A percentile compares a stretch with the other conserved stretches of the same genome.
phyloP scores from a whole-genome alignment of 1,140 invertebrate species.

The Ceratina australensis region DNA sequence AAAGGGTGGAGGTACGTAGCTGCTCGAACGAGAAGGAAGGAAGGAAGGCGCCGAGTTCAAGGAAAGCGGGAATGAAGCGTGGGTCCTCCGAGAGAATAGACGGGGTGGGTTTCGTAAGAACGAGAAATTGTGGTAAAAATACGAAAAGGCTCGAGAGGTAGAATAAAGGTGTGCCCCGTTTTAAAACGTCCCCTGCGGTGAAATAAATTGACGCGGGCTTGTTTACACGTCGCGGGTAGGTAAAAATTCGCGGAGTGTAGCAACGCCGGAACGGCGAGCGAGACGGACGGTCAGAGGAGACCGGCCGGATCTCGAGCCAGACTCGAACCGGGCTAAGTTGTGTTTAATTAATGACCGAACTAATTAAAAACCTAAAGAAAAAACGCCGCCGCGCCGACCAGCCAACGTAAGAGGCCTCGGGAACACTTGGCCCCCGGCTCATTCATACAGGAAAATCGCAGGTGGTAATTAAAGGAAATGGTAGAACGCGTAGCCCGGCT shows the following conservation, averaged over 20 bases:
- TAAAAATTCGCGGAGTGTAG: constrained; percentile 66
- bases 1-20: not conserved
- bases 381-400: constrained; percentile 27
- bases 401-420: constrained; percentile 29
- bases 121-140: not conserved
- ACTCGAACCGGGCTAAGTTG: constrained; percentile 49
- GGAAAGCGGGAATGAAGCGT: not conserved
- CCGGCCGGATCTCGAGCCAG: constrained; percentile 11
- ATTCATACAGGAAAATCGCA: constrained; percentile 48
- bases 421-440: constrained; percentile 57
- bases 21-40: constrained; percentile 3
- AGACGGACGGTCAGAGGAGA: constrained; percentile 15
- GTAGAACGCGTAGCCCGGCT: constrained; percentile 10
- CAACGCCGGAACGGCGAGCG: constrained; percentile 23
- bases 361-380: constrained; percentile 68
- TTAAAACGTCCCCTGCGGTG: constrained; percentile 61
- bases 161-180: constrained; percentile 7
- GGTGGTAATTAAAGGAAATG: constrained; percentile 20
- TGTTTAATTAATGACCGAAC: constrained; percentile 68
- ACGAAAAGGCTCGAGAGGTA: not conserved
- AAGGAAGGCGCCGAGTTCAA: not conserved
- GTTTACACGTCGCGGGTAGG: constrained; percentile 66
- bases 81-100: not conserved
- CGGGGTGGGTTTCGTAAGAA: not conserved
- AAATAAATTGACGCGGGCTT: constrained; percentile 66